Evolutionary conservation across 1,140 invertebrate genomes (phyloP).

Genomic region (Potamilus streckersoni): DNA sequence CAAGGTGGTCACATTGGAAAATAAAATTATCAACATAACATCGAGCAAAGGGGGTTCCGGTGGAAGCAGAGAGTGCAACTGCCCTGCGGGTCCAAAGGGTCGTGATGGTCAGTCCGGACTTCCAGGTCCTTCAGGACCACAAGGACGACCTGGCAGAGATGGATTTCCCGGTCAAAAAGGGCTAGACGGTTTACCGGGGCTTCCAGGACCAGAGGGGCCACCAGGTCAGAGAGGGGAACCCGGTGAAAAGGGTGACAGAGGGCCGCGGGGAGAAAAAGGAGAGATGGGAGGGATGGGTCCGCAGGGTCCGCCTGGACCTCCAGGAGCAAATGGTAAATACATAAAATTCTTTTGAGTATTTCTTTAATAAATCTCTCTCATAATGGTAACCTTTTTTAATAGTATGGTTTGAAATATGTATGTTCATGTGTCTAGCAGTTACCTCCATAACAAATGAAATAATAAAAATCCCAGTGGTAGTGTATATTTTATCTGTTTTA

Average conservation of each 20-base stretch:
- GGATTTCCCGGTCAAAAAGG: background rate
- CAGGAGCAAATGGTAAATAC: background rate
- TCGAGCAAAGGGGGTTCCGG: background rate
- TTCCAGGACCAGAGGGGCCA: background rate
- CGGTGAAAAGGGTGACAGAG: background rate
- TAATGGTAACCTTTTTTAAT: background rate
- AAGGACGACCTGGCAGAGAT: background rate
- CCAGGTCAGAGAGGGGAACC: background rate
- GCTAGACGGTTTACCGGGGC: background rate
- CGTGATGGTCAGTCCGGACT: background rate
- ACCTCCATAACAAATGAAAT: background rate
- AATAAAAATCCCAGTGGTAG: background rate
- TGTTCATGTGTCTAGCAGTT: background rate
- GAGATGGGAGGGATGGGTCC: background rate
- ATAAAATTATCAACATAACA: too few relatives aligned
- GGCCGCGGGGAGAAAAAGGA: background rate
- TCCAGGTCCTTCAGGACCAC: background rate
- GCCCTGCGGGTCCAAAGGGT: background rate
- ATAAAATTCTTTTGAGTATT: background rate
- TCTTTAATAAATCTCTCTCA: too few relatives aligned
- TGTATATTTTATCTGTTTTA: background rate
- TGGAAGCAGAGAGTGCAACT: background rate
- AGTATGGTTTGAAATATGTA: background rate
- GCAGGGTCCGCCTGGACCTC: background rate
- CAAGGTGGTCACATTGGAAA: too few relatives aligned